Conservation (phyloP, 2,797 vertebrate species). For the Vultur gryphus region DNA sequence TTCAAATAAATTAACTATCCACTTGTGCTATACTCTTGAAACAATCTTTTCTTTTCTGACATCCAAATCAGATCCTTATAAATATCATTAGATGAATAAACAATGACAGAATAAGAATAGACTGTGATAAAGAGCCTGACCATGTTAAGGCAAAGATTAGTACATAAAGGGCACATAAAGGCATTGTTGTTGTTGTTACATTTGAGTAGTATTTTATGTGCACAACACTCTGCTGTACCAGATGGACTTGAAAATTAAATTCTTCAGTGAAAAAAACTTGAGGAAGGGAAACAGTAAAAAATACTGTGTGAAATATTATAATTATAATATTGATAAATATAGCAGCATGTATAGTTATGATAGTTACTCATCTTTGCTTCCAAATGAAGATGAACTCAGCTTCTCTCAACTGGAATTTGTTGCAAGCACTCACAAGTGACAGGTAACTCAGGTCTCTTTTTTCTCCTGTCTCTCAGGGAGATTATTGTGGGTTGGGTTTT, state of each 20-base stretch:
- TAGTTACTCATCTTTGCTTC: neutral
- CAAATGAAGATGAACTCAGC: neutral
- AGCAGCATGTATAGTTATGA: neutral
- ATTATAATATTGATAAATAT: neutral
- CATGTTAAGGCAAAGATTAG: neutral
- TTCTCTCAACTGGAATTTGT: neutral
- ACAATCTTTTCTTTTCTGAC: neutral
- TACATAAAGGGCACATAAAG: neutral
- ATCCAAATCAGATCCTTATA: neutral
- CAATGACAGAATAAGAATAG: neutral
- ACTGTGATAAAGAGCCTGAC: neutral
- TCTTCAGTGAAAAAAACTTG: neutral
- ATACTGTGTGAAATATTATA: neutral
- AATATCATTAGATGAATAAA: neutral
- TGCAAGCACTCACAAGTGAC: neutral
- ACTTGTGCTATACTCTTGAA: neutral
- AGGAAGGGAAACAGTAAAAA: neutral
- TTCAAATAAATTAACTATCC: neutral
- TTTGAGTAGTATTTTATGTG: neutral
- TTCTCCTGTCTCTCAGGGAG: neutral
- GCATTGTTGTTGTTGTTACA: neutral
- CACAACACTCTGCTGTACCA: neutral
- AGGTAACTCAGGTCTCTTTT: neutral
- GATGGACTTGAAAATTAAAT: constrained; percentile 20
- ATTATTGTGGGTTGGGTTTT: neutral